Evolutionary conservation across 2,888 invertebrate species (phyloP), one percentile per base, ranked within the genome.

Genomic region (Tortrix viridana): DNA sequence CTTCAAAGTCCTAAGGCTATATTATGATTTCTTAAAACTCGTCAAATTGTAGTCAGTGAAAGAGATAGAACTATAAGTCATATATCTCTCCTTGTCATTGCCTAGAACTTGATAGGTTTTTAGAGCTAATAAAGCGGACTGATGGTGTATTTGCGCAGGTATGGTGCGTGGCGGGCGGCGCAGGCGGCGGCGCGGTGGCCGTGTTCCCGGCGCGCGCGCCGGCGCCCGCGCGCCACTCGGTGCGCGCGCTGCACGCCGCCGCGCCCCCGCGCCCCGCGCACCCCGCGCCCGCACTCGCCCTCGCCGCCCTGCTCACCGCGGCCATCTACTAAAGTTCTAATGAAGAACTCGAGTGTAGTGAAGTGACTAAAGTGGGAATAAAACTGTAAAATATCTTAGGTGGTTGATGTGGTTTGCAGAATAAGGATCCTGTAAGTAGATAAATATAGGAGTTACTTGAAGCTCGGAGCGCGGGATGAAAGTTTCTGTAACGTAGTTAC

Each of bases 131-230:
- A n/a, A n/a, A n/a, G n/a, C n/a, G n/a, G n/a, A n/a, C 19, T 16
- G 18, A 16, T 43, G 18, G 18, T 18, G 9, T 7, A 3, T 6
- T 18, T 41, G 12, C 2, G 0, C 49, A 81, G 81, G 82, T 88
- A 48, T 89, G 89, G 89, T 89, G 89, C 65, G 83, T 88, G 48
- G 89, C 86, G 0, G 83, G 80, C 1, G 73, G 80, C 0, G 66
- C 76, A 0, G 74, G 67, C 3, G 81, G 82, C 1, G 89, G 88
- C 0, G 86, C 89, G 1, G 89, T 88, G 49, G 89, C 89, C 0
- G 88, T 89, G 70, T 87, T 86, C 75, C 87, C 86, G 5, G 65
- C 70, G 22, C 79, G 84, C 38, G 67, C 66, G 7, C 88, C 87
- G 23, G 84, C 85, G 12, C 89, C 89, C 38, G 88, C 88, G 0